Conservation (phyloP, 1,140 invertebrate genomes). For the Rhagoletis zephyria region DNA sequence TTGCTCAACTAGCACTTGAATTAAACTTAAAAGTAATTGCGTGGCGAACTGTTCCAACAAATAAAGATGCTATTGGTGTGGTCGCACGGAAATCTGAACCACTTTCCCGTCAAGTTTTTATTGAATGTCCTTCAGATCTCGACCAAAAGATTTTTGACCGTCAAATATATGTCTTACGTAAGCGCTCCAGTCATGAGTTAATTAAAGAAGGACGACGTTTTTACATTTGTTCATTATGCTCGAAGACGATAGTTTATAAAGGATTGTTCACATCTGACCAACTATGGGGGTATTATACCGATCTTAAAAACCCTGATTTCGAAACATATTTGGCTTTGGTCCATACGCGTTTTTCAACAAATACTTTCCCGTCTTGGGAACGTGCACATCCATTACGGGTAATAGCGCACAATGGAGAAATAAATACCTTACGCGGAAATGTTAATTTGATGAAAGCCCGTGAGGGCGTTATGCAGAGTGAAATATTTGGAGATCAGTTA, state of each 20-base stretch:
- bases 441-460: constrained; percentile 98
- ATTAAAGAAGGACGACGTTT: constrained; percentile 87
- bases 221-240: constrained; percentile 96
- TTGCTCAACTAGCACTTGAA: constrained; percentile 85
- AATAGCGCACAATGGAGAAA: constrained; percentile 99
- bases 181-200: constrained; percentile 92
- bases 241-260: constrained; percentile 95
- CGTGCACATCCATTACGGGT: constrained; percentile 97
- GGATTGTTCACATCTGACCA: constrained; percentile 97
- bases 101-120: constrained; percentile 94
- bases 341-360: constrained; percentile 97
- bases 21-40: constrained; percentile 86
- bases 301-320: constrained; percentile 84
- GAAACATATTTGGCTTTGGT: constrained; percentile 96
- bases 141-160: constrained; percentile 79
- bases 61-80: constrained; percentile 87
- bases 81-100: constrained; percentile 95
- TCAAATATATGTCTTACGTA: constrained; percentile 92
- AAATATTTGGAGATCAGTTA: constrained; percentile 85
- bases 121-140: constrained; percentile 76
- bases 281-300: constrained; percentile 86
- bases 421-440: constrained; percentile 98
- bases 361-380: constrained; percentile 99
- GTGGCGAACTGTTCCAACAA: constrained; percentile 93
- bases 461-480: constrained; percentile 96